Evolutionary conservation across 2,113 vertebrate species (phyloP), one percentile per base, ranked within the genome.

Genomic region (Emydura subglobosa): DNA sequence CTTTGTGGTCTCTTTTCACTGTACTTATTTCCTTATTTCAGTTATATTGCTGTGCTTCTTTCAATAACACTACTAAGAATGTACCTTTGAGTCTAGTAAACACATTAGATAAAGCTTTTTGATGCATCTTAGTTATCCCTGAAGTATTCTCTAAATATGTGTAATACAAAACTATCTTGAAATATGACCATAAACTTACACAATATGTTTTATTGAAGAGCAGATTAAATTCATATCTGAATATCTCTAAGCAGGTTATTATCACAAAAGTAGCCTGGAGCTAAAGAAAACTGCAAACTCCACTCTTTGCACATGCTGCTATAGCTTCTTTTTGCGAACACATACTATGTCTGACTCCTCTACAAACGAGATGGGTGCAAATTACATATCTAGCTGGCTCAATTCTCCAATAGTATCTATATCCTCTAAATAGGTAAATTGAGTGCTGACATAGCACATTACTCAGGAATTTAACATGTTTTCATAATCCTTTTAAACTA

Each of bases 271-370:
- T 31, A 82, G 61, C 7, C 1, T 79, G 29, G 61, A 29, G 7
- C 50, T 94, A 53, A 82, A 92, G 2, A 88, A 29, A 68, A 55
- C 5, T 68, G 3, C 14, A 68, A 13, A 80, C 12, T 10, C 55
- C 1, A 2, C 0, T 85, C 79, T 57, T 78, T 10, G 3, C 11
- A 92, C 3, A 11, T 44, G 0, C 19, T 74, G 4, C 42, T 3
- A 53, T 7, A 2, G 25, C 39, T 34, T 79, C 10, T 1, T 1
- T 51, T 80, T 86, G 16, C 82, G 59, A 85, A 83, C 7, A 16
- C 7, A 83, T 4, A 82, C 19, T 12, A 82, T 8, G 7, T 72
- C 4, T 92, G 78, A 4, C 11, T 50, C 84, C 16, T 83, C 84
- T 51, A 81, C 9, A 91, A 17, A 82, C 6, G 13, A 80, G 5